Evolutionary conservation across 1,140 invertebrate genomes (phyloP).

Genomic region (Macrotrachela quadricornifera): DNA sequence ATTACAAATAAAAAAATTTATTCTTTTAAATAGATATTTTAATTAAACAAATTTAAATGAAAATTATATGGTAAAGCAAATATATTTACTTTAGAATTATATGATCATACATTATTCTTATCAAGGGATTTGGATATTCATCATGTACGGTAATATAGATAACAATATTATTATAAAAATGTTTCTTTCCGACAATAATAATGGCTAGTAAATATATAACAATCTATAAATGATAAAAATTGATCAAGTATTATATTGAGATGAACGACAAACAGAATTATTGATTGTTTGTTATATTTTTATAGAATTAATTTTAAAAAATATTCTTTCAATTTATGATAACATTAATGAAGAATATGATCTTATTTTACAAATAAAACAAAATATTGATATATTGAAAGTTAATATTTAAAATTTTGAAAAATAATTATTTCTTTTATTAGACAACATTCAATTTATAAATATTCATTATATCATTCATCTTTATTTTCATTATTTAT

Average conservation of each 20-base stretch:
- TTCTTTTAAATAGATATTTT: too few species aligned
- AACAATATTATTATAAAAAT: too few species aligned
- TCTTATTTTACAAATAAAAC: slow-evolving; percentile 44
- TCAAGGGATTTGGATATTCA: slow-evolving; percentile 16
- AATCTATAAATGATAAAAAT: slow-evolving; percentile 64
- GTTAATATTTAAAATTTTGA: too few species aligned
- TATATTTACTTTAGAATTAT: slow-evolving; percentile 29
- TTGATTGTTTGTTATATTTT: slow-evolving; percentile 77
- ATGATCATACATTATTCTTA: slow-evolving; percentile 8
- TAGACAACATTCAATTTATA: too few species aligned
- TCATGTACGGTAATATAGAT: slow-evolving; percentile 47
- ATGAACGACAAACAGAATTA: slow-evolving; percentile 45
- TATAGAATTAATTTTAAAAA: slow-evolving; percentile 64
- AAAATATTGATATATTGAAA: slow-evolving; percentile 48
- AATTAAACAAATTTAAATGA: slow-evolving; percentile 59
- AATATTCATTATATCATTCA: too few species aligned
- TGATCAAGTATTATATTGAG: slow-evolving; percentile 37
- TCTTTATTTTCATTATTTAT: too few species aligned
- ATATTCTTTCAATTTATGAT: slow-evolving; percentile 52
- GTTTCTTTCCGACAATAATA: slow-evolving; percentile 83
- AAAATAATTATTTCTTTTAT: too few species aligned
- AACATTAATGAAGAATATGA: slow-evolving; percentile 55
- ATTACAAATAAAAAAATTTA: slow-evolving; percentile 35
- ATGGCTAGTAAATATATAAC: slow-evolving; percentile 97
- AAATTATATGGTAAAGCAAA: slow-evolving; percentile 46